These are phyloP conservation scores for Petrosia ficiformis DNA, from an alignment of 37 sponge, comb jelly and placozoan genomes.

Conservation along the genomic window DNA sequence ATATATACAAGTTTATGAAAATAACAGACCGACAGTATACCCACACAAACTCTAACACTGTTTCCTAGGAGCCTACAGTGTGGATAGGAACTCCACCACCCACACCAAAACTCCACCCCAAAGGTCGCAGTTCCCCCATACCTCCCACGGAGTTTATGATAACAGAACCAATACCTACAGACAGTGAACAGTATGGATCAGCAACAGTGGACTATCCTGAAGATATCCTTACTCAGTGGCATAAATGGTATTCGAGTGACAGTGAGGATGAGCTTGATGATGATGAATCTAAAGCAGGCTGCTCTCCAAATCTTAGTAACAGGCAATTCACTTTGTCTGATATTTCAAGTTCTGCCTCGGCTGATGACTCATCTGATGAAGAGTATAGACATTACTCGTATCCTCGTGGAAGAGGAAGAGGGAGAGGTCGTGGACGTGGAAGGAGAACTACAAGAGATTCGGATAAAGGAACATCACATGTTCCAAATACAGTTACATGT, in stretches of 20 bases:
- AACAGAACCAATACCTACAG: slow-evolving; percentile 28
- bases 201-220: neutral
- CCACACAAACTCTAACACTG: too few species aligned
- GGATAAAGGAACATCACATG: neutral
- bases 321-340: neutral
- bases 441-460: neutral
- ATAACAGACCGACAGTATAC: too few species aligned
- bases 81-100: neutral
- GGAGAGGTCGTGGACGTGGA: neutral
- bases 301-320: neutral
- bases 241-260: neutral
- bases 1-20: too few species aligned
- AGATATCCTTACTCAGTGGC: slow-evolving; percentile 7
- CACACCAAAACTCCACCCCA: slow-evolving; percentile 27
- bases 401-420: neutral
- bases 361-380: neutral
- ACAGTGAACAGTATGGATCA: slow-evolving; percentile 7
- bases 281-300: neutral
- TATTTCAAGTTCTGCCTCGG: neutral
- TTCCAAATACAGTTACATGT: neutral
- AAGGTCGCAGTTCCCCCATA: neutral
- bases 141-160: slow-evolving; percentile 22
- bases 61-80: neutral
- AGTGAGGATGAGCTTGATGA: neutral
- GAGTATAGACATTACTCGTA: neutral